Conservation (phyloP, 2,797 vertebrate genomes). For the Stomatorhinus walkeri region DNA sequence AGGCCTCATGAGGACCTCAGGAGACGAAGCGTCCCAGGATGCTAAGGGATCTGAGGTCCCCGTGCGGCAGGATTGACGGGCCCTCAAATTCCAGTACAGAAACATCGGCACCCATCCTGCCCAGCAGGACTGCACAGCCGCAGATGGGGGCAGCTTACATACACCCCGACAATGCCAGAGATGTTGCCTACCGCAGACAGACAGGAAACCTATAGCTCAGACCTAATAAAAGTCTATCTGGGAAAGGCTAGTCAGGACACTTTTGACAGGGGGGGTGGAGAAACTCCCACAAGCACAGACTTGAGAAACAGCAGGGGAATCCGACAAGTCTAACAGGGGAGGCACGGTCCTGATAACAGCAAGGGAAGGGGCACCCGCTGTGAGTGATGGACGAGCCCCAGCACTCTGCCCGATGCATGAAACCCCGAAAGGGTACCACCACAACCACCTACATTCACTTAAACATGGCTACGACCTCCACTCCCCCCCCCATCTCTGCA, state of each 20-base stretch:
- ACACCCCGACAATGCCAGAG: not conserved
- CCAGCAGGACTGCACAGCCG: not conserved
- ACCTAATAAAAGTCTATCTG: slow-evolving; percentile 17
- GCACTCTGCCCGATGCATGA: slow-evolving; percentile 42
- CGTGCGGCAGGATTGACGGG: not conserved
- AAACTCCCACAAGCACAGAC: not conserved
- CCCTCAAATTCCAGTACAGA: not conserved
- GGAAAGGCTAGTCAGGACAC: not conserved
- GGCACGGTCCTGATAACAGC: slow-evolving; percentile 32
- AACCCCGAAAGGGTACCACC: slow-evolving; percentile 27
- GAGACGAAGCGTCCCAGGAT: not conserved
- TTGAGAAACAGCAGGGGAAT: slow-evolving; percentile 2
- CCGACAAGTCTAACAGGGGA: not conserved
- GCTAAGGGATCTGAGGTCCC: not conserved
- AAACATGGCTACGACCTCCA: not conserved
- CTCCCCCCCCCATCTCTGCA: not conserved
- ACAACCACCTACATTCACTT: slow-evolving; percentile 23
- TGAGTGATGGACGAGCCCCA: slow-evolving; percentile 40
- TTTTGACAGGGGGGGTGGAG: not conserved
- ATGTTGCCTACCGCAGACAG: not conserved
- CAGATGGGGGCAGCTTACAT: not conserved
- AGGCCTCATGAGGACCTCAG: not conserved
- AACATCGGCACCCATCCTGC: not conserved
- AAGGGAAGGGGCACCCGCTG: slow-evolving; percentile 26
- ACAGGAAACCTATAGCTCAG: slow-evolving; percentile 9